Percentiles rank a stretch among this genome's conserved stretches.
Evolutionary conservation across 35 echinoderm and acorn worm species (phyloP).

Genomic region (Nesometra sesokonis): DNA sequence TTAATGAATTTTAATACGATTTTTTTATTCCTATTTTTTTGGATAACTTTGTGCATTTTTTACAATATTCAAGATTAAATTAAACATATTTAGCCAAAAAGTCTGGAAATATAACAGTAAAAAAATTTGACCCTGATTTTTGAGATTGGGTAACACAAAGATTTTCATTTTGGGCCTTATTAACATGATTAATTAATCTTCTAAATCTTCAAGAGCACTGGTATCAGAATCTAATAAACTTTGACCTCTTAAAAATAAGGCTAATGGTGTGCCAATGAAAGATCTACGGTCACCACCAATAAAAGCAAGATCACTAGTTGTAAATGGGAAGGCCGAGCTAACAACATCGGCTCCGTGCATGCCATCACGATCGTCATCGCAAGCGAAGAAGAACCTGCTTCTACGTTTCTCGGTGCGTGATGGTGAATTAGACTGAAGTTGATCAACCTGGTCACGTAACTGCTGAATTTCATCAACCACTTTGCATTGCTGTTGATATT

Average conservation of each 20-base stretch:
- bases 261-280: constrained; percentile 63
- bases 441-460: constrained; percentile 56
- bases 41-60: too few species aligned
- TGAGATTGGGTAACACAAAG: too few species aligned
- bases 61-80: too few species aligned
- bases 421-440: constrained; percentile 17
- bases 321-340: constrained; percentile 92
- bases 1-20: too few species aligned
- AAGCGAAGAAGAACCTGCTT: constrained; percentile 48
- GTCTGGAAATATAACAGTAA: too few species aligned
- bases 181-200: background rate
- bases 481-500: constrained; percentile 84
- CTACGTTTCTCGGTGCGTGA: constrained; percentile 39
- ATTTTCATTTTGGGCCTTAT: too few species aligned
- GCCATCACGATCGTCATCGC: constrained; percentile 26
- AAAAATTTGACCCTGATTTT: too few species aligned
- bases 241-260: constrained; percentile 77
- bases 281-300: constrained; percentile 75
- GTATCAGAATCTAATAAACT: constrained; percentile 63
- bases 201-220: background rate
- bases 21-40: too few species aligned
- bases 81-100: too few species aligned
- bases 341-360: constrained; percentile 20
- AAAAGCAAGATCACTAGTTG: constrained; percentile 70
- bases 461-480: constrained; percentile 93